A percentile compares a stretch with the other conserved stretches of the same genome.
These are phyloP conservation scores for Peromyscus melanophrys DNA, from an alignment of 2,797 vertebrate genomes.

Conservation along the genomic window DNA sequence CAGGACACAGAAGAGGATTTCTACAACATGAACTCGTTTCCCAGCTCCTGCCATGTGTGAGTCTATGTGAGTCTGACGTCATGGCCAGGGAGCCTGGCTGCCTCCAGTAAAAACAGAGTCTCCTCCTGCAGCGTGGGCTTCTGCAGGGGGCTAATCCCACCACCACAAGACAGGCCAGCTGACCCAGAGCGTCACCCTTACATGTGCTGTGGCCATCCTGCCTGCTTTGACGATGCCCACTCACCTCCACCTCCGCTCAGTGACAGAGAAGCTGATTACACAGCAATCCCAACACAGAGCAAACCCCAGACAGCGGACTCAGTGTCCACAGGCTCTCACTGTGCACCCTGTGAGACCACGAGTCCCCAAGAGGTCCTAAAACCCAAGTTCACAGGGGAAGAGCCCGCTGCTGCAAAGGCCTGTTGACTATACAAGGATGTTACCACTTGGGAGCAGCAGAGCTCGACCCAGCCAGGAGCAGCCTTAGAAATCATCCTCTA, in stretches of 20 bases:
- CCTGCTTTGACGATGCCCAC: fast-evolving
- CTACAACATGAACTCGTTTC: not conserved
- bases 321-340: not conserved
- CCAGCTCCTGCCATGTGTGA: not conserved
- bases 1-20: not conserved
- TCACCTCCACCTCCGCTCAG: not conserved
- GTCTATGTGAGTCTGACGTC: not conserved
- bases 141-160: no score
- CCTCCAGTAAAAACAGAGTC: fast-evolving
- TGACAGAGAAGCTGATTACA: not conserved
- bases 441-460: not conserved
- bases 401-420: not conserved
- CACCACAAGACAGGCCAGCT: not conserved
- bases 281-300: not conserved
- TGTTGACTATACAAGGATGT: not conserved
- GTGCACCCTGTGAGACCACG: not conserved
- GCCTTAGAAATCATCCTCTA: not conserved
- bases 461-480: not conserved
- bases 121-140: not conserved
- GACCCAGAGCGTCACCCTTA: not conserved
- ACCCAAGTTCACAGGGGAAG: not conserved
- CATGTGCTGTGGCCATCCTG: no score
- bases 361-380: not conserved
- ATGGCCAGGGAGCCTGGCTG: not conserved
- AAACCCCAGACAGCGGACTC: no score